Base-by-base conservation (phyloP, 2,888 invertebrate species). In the Philopedon plagiatum region DNA sequence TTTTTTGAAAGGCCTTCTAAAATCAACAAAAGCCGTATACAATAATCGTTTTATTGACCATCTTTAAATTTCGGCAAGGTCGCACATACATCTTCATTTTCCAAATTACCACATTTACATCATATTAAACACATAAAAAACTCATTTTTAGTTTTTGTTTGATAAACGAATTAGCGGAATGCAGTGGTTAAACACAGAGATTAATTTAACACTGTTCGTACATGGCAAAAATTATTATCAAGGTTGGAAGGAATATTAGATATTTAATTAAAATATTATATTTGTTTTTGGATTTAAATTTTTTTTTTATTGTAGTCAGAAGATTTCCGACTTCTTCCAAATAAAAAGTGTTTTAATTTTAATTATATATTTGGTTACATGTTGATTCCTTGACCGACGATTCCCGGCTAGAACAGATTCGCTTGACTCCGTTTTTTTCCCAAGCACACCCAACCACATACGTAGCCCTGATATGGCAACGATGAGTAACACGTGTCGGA, bases 181-280 rank as follows among this genome's bases (percentile, higher is more conserved):
- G 46, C 46, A 46, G 46, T 23, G n/a, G 46, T 46, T 46, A 46
- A 46, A 46, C 21, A 44, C 9, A 8, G 4, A 29, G 7, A 34
- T 5, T 34, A 34, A 34, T 34, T 34, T 34, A 34, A 11, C 9
- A 34, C 34, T 8, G 34, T n/a, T n/a, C n/a, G n/a, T n/a, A n/a
- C n/a, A 46, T 23, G n/a, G n/a, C 21, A 46, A 46, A 46, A 46
- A 46, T 46, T 21, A 46, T 46, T 21, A 23, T 11, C 46, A 46
- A 46, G 46, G 46, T 9, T 21, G 21, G n/a, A 19, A 11, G 11
- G 44, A 46, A 23, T 23, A 23, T 46, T 46, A 46, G 23, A 23
- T 46, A 46, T 46, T 46, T 21, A 46, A 46, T 46, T 46, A 46
- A 46, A 46, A 23, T 46, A 46, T 46, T 46, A 23, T 46, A n/a